These are phyloP conservation scores for Protobothrops flavoviridis DNA, from an alignment of 2,113 vertebrate genomes.

Conservation along the genomic window DNA sequence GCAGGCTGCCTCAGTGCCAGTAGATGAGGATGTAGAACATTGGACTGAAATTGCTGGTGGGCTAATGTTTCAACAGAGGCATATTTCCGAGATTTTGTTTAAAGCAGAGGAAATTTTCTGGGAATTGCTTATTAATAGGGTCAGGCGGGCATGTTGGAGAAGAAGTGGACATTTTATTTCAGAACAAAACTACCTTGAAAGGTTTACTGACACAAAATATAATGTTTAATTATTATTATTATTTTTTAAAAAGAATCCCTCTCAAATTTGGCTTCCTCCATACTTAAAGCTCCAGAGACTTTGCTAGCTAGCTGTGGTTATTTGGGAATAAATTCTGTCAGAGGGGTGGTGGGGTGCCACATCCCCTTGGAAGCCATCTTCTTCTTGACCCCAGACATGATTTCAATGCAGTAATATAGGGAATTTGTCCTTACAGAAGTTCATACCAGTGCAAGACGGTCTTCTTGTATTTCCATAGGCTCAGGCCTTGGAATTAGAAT, in stretches of 20 bases:
- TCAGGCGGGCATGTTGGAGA: neutral
- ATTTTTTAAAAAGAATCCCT: neutral
- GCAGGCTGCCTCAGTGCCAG: neutral
- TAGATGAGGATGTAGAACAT: neutral
- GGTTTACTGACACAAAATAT: neutral
- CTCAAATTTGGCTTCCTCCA: neutral
- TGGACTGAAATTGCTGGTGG: neutral
- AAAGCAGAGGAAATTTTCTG: neutral
- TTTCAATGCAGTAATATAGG: neutral
- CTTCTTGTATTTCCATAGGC: neutral
- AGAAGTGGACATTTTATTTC: neutral
- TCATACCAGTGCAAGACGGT: neutral
- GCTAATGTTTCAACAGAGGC: neutral
- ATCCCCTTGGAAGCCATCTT: too few relatives aligned
- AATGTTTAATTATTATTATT: neutral
- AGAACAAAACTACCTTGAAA: neutral
- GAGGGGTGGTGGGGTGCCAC: too few relatives aligned
- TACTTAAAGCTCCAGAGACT: too few relatives aligned
- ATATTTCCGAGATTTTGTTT: neutral
- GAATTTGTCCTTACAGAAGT: neutral
- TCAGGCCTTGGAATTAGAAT: neutral
- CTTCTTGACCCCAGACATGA: neutral
- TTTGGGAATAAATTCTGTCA: too few relatives aligned
- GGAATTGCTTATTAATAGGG: too few relatives aligned
- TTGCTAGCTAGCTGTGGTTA: too few relatives aligned